Percentiles rank a stretch among this genome's conserved stretches.
These are phyloP conservation scores for Caretta caretta DNA, from an alignment of 2,113 vertebrate genomes.

Conservation along the genomic window DNA sequence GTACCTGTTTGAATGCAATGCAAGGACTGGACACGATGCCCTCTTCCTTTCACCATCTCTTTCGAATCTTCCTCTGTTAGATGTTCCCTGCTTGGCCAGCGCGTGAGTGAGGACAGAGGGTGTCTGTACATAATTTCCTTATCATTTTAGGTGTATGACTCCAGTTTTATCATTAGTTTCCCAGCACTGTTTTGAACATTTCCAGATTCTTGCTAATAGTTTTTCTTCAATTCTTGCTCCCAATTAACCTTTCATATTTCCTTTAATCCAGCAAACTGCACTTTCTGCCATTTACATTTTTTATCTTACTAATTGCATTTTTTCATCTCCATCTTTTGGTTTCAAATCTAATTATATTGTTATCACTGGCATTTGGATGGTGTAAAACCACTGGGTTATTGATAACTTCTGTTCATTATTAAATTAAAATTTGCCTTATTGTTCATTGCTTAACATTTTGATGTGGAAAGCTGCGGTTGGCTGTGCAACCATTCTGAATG, in stretches of 20 bases:
- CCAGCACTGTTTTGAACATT: constrained; percentile 31
- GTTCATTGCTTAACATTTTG: constrained; percentile 24
- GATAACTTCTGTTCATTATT: constrained; percentile 68
- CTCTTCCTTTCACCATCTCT: background rate
- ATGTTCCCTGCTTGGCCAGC: background rate
- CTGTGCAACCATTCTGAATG: background rate
- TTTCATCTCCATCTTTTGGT: constrained; percentile 75
- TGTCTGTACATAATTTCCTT: background rate
- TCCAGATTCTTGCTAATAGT: constrained; percentile 49
- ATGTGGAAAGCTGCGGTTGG: background rate
- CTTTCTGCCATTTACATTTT: constrained; percentile 61
- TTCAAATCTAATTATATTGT: constrained; percentile 74
- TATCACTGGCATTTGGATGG: constrained; percentile 45
- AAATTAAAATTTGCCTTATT: constrained; percentile 54
- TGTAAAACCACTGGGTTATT: constrained; percentile 70
- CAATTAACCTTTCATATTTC: constrained; percentile 78
- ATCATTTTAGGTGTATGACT: background rate
- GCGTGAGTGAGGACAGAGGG: fast-evolving
- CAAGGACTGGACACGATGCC: fast-evolving
- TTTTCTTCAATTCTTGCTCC: constrained; percentile 69
- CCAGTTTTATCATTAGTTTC: background rate
- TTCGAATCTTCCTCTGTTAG: background rate
- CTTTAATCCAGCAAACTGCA: constrained; percentile 60
- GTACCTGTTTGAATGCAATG: background rate
- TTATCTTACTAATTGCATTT: constrained; percentile 70